Evolutionary conservation across 2,113 vertebrate species (phyloP).

Genomic region (Peromyscus leucopus): DNA sequence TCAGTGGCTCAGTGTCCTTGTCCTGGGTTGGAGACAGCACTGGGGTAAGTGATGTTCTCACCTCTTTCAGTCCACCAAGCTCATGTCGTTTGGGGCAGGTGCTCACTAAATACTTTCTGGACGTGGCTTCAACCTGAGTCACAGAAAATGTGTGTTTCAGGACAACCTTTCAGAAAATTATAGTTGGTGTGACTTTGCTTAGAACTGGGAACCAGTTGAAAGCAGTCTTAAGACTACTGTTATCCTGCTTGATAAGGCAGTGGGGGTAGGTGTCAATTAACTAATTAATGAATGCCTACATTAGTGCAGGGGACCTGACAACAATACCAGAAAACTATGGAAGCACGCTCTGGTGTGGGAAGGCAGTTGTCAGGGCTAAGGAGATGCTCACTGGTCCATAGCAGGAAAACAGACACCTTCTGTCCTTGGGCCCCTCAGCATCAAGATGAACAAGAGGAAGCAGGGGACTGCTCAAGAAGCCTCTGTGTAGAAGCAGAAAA

Average conservation of each 20-base stretch:
- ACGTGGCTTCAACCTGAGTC: not conserved
- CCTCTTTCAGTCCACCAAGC: not conserved
- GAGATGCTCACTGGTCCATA: not conserved
- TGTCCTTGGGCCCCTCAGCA: not conserved
- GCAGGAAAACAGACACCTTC: not conserved
- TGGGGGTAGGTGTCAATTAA: not conserved
- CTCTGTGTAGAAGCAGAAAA: not conserved
- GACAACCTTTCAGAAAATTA: slow-evolving; percentile 3
- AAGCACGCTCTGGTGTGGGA: slow-evolving; percentile 15
- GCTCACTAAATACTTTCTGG: slow-evolving; percentile 22
- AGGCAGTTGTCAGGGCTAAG: not conserved
- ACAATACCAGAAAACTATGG: not conserved
- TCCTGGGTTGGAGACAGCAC: slow-evolving; percentile 96
- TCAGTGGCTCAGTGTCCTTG: slow-evolving; percentile 93
- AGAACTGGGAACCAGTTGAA: not conserved
- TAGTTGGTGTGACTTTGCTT: slow-evolving; percentile 59
- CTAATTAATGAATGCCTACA: not conserved
- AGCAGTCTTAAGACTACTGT: not conserved
- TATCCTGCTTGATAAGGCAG: not conserved
- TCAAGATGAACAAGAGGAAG: slow-evolving; percentile 33
- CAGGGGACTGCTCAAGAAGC: not conserved
- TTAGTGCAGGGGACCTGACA: not conserved
- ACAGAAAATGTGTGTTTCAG: not conserved
- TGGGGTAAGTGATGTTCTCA: slow-evolving; percentile 90
- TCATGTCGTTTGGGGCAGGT: not conserved